phyloP scores from a whole-genome alignment of 2,113 vertebrate species.

The Hemibagrus wyckioides region DNA sequence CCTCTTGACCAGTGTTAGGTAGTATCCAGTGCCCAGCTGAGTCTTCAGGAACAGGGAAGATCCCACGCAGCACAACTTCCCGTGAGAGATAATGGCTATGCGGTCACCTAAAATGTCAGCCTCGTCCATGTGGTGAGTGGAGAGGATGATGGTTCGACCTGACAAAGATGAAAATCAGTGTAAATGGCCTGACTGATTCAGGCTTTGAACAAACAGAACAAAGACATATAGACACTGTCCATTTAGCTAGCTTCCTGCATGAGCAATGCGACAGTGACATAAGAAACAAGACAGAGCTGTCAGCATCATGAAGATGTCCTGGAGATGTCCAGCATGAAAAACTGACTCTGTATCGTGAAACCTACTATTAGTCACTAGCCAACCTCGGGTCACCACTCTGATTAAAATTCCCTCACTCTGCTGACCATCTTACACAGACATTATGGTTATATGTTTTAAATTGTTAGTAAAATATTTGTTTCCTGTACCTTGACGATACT shows the following conservation, averaged over 20 bases:
- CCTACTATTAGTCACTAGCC: not conserved
- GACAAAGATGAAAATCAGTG: not conserved
- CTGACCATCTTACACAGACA: not conserved
- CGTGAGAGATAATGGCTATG: constrained; percentile 97
- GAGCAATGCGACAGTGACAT: not conserved
- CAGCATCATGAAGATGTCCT: no score
- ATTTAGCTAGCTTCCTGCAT: not conserved
- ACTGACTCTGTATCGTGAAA: not conserved
- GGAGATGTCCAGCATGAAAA: not conserved
- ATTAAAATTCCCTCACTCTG: no score
- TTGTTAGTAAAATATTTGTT: not conserved
- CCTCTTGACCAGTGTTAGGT: constrained; percentile 94
- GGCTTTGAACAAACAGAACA: not conserved
- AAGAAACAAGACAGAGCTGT: not conserved
- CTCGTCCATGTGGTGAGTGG: constrained; percentile 98
- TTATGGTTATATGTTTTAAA: not conserved
- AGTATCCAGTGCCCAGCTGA: constrained; percentile 95
- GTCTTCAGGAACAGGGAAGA: constrained; percentile 97
- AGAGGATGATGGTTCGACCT: constrained; percentile 97
- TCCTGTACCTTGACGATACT: constrained; percentile 88
- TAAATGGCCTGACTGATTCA: not conserved
- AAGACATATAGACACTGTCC: not conserved
- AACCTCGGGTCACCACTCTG: no score
- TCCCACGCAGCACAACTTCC: constrained; percentile 93
- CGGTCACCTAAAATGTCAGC: constrained; percentile 95